phyloP scores from a whole-genome alignment of 1,140 invertebrate species.

The Ridgeia piscesae region DNA sequence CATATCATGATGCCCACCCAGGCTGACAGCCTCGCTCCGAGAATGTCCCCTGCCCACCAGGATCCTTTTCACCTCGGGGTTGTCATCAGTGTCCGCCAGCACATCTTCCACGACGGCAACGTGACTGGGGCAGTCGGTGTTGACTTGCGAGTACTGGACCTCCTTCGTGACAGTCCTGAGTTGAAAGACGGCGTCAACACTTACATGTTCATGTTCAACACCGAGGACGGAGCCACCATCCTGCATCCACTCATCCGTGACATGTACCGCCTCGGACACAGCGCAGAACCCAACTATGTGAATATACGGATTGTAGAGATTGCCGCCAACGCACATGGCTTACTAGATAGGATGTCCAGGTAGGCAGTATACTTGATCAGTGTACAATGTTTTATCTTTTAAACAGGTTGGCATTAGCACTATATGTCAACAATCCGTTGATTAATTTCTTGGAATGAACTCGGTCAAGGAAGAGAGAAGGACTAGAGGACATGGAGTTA shows the following conservation, averaged over 20 bases:
- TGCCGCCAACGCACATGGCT: background rate
- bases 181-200: background rate
- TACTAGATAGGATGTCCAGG: background rate
- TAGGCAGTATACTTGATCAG: background rate
- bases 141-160: background rate
- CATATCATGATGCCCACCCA: background rate
- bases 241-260: background rate
- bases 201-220: background rate
- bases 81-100: background rate
- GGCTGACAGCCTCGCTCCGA: background rate
- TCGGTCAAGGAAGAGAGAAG: too few species aligned
- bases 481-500: too few species aligned
- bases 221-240: background rate
- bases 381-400: background rate
- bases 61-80: background rate
- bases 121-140: background rate
- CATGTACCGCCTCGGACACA: background rate
- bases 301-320: background rate
- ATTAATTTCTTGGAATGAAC: too few species aligned
- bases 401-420: too few species aligned
- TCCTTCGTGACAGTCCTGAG: background rate
- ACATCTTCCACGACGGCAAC: background rate
- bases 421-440: too few species aligned
- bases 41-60: background rate
- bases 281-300: background rate